Base-by-base conservation (phyloP, 2,113 vertebrate species). In the Syrrhaptes paradoxus region DNA sequence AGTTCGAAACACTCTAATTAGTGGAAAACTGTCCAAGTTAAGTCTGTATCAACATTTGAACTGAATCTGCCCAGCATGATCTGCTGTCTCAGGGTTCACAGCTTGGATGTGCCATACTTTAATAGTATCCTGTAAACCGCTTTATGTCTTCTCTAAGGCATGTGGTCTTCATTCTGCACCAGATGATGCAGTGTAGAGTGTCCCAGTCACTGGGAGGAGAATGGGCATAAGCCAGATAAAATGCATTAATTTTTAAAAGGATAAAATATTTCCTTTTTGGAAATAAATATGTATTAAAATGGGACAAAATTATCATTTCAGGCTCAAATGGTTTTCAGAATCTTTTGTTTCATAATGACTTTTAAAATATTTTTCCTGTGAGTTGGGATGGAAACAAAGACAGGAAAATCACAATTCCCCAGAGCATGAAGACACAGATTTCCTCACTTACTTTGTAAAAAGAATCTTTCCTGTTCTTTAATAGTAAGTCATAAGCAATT, bases 401-500 rank as follows among this genome's bases (percentile, higher is more conserved):
- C 92, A 97, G 88, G 90, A 97, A 97, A 86, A 92, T 94, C 83
- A 81, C n/a, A 93, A 93, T 62, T 96, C 90, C 86, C 76, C 20
- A 74, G 79, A 83, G 63, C 41, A 59, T 2, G 7, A 90, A 92
- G 86, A 38, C 59, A 70, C 28, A 90, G 72, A 92, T 93, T 97
- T 96, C 84, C 89, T 94, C 90, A 85, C 57, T 81, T 84, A 81
- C 62, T 82, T 14, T 62, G 26, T 70, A 94, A 87, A 86, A 72
- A 82, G 7, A 61, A 48, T 41, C 79, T 75, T 91, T 93, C 92
- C 85, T 91, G 66, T 93, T 88, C 78, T 80, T 83, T 85, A 92
- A 43, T 34, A 77, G 10, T 32, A 79, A 88, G 83, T 66, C 92
- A 90, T 3, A 3, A 89, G 61, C 26, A 41, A 71, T 38, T 85